A percentile compares a stretch with the other conserved stretches of the same genome.
phyloP scores from a whole-genome alignment of 2,888 invertebrate genomes.

The Adineta ricciae region DNA sequence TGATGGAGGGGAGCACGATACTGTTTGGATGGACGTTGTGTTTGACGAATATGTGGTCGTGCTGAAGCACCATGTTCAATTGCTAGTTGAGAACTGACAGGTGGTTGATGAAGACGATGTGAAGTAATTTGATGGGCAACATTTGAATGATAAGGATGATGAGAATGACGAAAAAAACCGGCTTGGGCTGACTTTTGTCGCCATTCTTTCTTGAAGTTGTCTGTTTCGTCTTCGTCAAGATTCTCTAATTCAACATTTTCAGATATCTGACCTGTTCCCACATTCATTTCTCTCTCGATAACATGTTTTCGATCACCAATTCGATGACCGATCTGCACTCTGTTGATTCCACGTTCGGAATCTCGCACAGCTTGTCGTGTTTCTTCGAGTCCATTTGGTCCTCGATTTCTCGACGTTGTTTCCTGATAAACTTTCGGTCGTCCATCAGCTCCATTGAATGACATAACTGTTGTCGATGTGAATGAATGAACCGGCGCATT shows the following conservation, averaged over 20 bases:
- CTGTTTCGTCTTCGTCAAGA: constrained; percentile 26
- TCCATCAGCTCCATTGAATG: constrained; percentile 23
- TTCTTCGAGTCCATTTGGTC: constrained; percentile 29
- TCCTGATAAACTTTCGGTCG: constrained; percentile 29
- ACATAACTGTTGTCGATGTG: constrained; percentile 29
- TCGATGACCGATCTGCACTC: constrained; percentile 28
- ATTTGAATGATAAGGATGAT: neutral
- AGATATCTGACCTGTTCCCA: constrained; percentile 20
- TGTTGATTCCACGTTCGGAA: constrained; percentile 19
- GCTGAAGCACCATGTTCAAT: neutral
- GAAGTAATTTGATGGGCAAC: neutral
- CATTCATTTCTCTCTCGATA: constrained; percentile 26
- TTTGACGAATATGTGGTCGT: neutral
- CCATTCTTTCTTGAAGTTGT: constrained; percentile 1
- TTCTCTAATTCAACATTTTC: constrained; percentile 33
- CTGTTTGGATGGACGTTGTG: neutral
- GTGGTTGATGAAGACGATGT: neutral
- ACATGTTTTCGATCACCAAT: constrained; percentile 32
- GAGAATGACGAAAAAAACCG: neutral
- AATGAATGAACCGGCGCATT: constrained; percentile 14
- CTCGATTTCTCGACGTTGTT: constrained; percentile 20
- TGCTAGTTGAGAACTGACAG: neutral
- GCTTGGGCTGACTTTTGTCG: neutral
- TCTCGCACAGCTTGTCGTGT: constrained; percentile 30
- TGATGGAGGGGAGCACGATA: neutral